Conservation (phyloP, 2,888 invertebrate genomes). For the Marronus borbonicus region DNA sequence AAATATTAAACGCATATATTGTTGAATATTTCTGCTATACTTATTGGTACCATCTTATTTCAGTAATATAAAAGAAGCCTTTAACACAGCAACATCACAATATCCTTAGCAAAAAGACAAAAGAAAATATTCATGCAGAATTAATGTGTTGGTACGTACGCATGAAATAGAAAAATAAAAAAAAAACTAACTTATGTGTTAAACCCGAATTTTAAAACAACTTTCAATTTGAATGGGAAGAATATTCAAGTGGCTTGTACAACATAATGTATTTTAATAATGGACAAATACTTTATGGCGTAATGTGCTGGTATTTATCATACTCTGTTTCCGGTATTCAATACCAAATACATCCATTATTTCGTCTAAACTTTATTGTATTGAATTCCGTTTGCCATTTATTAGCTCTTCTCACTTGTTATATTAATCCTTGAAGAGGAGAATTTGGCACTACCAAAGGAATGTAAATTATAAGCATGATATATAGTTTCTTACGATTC, state of each 20-base stretch:
- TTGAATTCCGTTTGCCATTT: not conserved
- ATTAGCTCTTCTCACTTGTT: not conserved
- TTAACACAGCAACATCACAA: too few relatives aligned
- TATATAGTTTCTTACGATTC: too few relatives aligned
- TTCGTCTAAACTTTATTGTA: not conserved
- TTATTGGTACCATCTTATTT: not conserved
- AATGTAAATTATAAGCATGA: too few relatives aligned
- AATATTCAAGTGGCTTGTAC: not conserved
- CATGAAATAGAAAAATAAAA: too few relatives aligned
- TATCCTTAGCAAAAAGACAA: too few relatives aligned
- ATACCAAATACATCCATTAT: conserved; percentile 1
- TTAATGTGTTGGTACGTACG: too few relatives aligned
- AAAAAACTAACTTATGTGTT: too few relatives aligned
- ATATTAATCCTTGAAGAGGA: not conserved
- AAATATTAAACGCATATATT: not conserved
- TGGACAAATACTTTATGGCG: not conserved
- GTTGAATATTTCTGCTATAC: not conserved
- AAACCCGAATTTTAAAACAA: too few relatives aligned
- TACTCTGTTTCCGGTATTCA: not conserved
- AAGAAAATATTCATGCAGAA: too few relatives aligned
- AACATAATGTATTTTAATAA: not conserved
- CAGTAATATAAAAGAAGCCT: too few relatives aligned
- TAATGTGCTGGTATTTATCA: not conserved
- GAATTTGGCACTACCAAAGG: too few relatives aligned
- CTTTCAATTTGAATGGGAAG: too few relatives aligned